phyloP scores from a whole-genome alignment of 2,888 invertebrate species.

The Tyria jacobaeae region DNA sequence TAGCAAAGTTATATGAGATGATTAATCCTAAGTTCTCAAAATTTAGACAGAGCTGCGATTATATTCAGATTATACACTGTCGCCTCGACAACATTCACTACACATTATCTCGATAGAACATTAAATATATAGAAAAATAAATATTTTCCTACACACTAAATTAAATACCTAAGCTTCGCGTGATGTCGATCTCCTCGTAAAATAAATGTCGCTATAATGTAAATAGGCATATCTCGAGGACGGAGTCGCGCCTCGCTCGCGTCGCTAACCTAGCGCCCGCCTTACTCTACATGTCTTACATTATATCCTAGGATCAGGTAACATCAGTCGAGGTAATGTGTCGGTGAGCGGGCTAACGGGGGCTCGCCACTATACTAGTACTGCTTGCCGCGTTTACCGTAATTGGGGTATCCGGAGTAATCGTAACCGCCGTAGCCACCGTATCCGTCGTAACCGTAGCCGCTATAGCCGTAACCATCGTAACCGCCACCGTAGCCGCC shows the following conservation, averaged over 20 bases:
- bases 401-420: slow-evolving; percentile 93
- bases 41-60: slow-evolving; percentile 54
- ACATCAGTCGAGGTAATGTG: slow-evolving; percentile 87
- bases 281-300: slow-evolving; percentile 79
- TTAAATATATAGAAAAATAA: slow-evolving; percentile 86
- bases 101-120: slow-evolving; percentile 86
- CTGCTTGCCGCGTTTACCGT: slow-evolving; percentile 90
- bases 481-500: slow-evolving; percentile 91
- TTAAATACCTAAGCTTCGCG: slow-evolving; percentile 84
- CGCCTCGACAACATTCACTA: slow-evolving; percentile 85
- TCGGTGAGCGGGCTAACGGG: slow-evolving; percentile 80
- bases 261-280: slow-evolving; percentile 74
- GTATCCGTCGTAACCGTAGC: slow-evolving; percentile 92
- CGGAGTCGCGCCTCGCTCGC: slow-evolving; percentile 80
- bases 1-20: slow-evolving; percentile 71
- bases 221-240: slow-evolving; percentile 81
- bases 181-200: slow-evolving; percentile 81
- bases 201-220: slow-evolving; percentile 76
- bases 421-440: slow-evolving; percentile 93
- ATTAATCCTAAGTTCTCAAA: slow-evolving; percentile 70
- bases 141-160: slow-evolving; percentile 86
- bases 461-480: slow-evolving; percentile 91
- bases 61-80: slow-evolving; percentile 72
- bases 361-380: slow-evolving; percentile 74
- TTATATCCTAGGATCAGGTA: slow-evolving; percentile 82